Evolutionary conservation across 53 echinoderm and acorn worm species (phyloP).

Genomic region (Holothuria scabra): DNA sequence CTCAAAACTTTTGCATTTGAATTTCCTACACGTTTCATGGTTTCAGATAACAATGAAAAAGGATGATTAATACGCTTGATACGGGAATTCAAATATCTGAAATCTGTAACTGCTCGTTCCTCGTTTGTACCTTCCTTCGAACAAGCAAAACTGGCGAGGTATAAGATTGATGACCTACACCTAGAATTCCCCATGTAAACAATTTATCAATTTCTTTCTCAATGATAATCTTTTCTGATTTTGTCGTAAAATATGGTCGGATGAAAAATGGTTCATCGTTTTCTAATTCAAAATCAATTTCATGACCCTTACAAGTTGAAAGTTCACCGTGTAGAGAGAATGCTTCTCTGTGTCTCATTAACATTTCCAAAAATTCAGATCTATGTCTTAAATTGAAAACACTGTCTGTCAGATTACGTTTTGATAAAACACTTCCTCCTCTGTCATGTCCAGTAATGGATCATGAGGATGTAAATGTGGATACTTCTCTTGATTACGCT

Average conservation of each 20-base stretch:
- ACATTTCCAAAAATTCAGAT: not conserved
- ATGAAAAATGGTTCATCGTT: constrained; percentile 19
- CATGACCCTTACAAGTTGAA: constrained; percentile 48
- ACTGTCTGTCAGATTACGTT: constrained; percentile 16
- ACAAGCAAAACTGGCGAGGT: too few species aligned
- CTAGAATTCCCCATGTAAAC: too few species aligned
- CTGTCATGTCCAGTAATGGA: constrained; percentile 33
- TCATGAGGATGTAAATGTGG: constrained; percentile 42
- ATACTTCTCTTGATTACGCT: constrained; percentile 35
- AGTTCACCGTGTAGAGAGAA: constrained; percentile 53
- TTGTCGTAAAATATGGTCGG: constrained; percentile 45
- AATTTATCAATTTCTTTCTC: constrained; percentile 49
- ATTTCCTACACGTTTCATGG: too few species aligned
- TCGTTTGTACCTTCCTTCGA: too few species aligned
- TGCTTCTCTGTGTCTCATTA: constrained; percentile 54
- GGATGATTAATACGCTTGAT: constrained; percentile 45
- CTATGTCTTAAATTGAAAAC: not conserved
- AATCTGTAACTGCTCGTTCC: too few species aligned
- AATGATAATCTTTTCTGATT: constrained; percentile 32
- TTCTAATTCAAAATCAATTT: constrained; percentile 52
- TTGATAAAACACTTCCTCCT: constrained; percentile 20
- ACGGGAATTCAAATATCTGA: too few species aligned
- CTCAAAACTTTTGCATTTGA: constrained; percentile 46
- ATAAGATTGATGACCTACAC: too few species aligned
- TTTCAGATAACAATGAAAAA: constrained; percentile 23